phyloP scores from a whole-genome alignment of 2,113 vertebrate species.

The Paracanthobrama guichenoti region DNA sequence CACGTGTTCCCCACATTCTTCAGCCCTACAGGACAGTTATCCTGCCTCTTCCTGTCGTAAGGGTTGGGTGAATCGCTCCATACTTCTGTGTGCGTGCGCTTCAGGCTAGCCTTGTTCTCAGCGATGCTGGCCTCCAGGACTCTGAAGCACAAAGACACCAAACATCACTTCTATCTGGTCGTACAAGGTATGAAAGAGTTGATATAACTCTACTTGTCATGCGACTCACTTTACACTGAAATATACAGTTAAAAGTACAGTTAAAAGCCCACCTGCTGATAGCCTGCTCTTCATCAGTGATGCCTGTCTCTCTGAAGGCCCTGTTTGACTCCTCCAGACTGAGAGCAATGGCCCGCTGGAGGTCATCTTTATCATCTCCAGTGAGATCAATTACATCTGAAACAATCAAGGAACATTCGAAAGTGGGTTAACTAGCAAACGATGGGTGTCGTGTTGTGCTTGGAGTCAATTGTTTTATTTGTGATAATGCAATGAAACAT shows the following conservation, averaged over 20 bases:
- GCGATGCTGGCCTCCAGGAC: conserved; percentile 98
- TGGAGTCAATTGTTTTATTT: too few relatives aligned
- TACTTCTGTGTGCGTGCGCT: conserved; percentile 90
- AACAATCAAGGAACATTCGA: conserved; percentile 52
- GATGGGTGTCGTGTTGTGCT: too few relatives aligned
- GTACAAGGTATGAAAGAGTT: background rate
- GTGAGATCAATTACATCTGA: conserved; percentile 98
- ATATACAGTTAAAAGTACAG: background rate
- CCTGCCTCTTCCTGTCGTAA: conserved; percentile 91
- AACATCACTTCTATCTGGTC: background rate
- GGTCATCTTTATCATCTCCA: conserved; percentile 99
- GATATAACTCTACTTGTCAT: background rate
- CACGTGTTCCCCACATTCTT: conserved; percentile 99
- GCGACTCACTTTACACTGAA: background rate
- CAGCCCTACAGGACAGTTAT: conserved; percentile 90
- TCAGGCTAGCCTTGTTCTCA: conserved; percentile 96
- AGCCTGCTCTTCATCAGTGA: conserved; percentile 98
- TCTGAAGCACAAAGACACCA: conserved; percentile 65
- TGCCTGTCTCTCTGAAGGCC: conserved; percentile 96
- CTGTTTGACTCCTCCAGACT: conserved; percentile 97
- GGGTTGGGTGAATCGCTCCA: conserved; percentile 98
- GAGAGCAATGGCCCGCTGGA: conserved; percentile 97
- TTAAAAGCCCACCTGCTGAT: conserved; percentile 87
- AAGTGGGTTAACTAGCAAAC: background rate
- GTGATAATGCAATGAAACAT: too few relatives aligned